Base-by-base conservation (phyloP, 2,797 vertebrate genomes). In the Pterois miles region DNA sequence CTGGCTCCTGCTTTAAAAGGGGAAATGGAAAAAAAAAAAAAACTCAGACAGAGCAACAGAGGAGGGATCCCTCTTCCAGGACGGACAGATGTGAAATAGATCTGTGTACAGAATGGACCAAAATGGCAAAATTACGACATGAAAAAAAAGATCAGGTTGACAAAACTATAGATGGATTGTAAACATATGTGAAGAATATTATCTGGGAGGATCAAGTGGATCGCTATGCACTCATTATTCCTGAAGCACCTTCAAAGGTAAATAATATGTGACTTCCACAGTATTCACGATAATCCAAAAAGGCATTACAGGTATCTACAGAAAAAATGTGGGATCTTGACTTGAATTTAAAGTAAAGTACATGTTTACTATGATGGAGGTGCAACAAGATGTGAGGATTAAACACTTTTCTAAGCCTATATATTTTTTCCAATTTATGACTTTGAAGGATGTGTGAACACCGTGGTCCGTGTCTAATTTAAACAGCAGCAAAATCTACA, bases 391-490 rank as follows among this genome's bases (percentile, higher is more conserved):
- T 18, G 16, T 20, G 4, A 20, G 46, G 46, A 48, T 48, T 48
- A 48, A 64, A 50, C 36, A 18, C 25, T 27, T 68, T 36, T 46
- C 33, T 57, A 63, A 70, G n/a, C 11, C 20, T 14, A 12, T 40
- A 6, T 63, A 59, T 52, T 25, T 70, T 12, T 54, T 43, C 8
- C 3, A 43, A 8, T 50, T 38, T 22, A 34, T 65, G 52, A 62
- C 27, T 50, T 27, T 73, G 4, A 57, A 63, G 29, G 25, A 68
- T 74, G 65, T 69, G 18, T 46, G 34, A 79, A 75, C 76, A 58
- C 12, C 6, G 4, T 52, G 18, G 18, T 20, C 27, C 38, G 22
- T 74, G 67, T 54, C 43, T 14, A 43, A 60, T 76, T 67, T 14
- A 80, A 36, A 78, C 34, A 63, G 59, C 64, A 48, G 27, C 36